Conservation (phyloP, 2,888 invertebrate genomes). For the Oeneis ivallda region DNA sequence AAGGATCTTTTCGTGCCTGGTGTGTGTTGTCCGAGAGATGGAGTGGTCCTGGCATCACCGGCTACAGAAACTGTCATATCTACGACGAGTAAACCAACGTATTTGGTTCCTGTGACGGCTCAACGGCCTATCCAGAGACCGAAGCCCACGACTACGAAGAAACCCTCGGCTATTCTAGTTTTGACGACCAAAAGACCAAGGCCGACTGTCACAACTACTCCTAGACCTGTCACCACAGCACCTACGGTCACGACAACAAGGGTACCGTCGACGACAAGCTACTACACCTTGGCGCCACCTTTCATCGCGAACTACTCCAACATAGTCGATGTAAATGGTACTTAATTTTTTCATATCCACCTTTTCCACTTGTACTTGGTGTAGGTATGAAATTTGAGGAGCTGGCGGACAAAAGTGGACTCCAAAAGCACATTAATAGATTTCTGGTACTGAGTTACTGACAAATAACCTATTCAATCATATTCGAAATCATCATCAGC, state of each 20-base stretch:
- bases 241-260: slow-evolving; percentile 50
- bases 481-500: too few species aligned
- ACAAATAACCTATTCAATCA: too few species aligned
- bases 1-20: slow-evolving; percentile 95
- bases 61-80: slow-evolving; percentile 60
- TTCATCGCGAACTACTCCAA: slow-evolving; percentile 71
- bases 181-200: slow-evolving; percentile 61
- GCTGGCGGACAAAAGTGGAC: too few species aligned
- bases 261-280: slow-evolving; percentile 63
- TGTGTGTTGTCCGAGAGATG: slow-evolving; percentile 91
- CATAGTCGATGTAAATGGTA: slow-evolving; percentile 80
- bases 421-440: too few species aligned
- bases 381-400: too few species aligned
- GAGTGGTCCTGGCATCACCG: slow-evolving; percentile 33
- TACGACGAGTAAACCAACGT: slow-evolving; percentile 70
- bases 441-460: too few species aligned
- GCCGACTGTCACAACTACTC: slow-evolving; percentile 47
- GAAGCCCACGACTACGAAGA: slow-evolving; percentile 54
- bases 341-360: slow-evolving; percentile 39
- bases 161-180: slow-evolving; percentile 59
- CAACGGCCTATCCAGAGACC: slow-evolving; percentile 51
- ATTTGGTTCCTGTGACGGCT: slow-evolving; percentile 68
- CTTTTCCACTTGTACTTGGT: too few species aligned
- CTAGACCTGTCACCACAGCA: slow-evolving; percentile 46
- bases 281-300: slow-evolving; percentile 70